Evolutionary conservation across 1,140 invertebrate genomes (phyloP), one percentile per base, ranked within the genome.

Genomic region (Cydia pomonella): DNA sequence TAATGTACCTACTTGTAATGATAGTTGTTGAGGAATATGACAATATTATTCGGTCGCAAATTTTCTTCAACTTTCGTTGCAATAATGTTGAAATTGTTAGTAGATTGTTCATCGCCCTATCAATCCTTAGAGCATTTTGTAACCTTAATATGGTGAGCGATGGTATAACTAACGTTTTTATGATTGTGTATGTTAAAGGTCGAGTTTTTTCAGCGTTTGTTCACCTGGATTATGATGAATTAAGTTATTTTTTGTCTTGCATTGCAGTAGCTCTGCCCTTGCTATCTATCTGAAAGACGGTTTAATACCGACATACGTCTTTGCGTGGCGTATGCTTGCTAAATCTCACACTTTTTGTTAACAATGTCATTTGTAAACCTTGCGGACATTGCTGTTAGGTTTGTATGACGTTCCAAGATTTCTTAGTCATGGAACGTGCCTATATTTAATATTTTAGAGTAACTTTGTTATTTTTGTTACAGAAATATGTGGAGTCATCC

Each of bases 401-500:
- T 12, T 41, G 7, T 41, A 12, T 41, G 38, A 12, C 1, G 38
- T 41, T 41, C 38, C 38, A 33, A 6, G 38, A 41, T 9, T 41
- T 41, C 38, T 41, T 41, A 41, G 38, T 41, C 38, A 41, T 41
- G 38, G 38, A 41, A 41, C 38, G 6, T 18, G 9, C n/a, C 47
- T 18, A n/a, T 3, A 50, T n/a, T 50, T 44, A 18, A 18, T 50
- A 53, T 18, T 21, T n/a, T 53, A 13, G 3, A 59, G 53, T 23
- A 12, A 53, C n/a, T 18, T 3, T 41, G 13, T 72, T 62, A 73
- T 75, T 16, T 78, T 84, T 77, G 62, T 89, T 84, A 0, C 83
- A 93, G 91, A 93, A 93, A 91, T 93, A 93, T 93, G 91, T 92
- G 87, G 91, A 93, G 82, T 92, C 90, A 84, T 91, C 89, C 73